Evolutionary conservation across 2,888 invertebrate species (phyloP).

Genomic region (Galerucella nymphaeae): DNA sequence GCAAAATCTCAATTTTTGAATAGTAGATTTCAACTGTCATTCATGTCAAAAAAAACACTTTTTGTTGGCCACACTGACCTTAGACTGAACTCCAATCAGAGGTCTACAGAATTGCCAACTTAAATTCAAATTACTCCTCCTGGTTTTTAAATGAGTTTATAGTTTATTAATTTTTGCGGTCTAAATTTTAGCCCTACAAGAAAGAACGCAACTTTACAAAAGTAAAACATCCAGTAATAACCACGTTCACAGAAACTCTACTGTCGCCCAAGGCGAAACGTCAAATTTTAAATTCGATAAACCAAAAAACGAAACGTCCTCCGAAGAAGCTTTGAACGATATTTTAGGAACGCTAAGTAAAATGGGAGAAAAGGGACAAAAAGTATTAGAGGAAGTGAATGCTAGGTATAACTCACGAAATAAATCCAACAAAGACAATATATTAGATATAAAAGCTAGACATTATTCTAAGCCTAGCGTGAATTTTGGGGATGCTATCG

Average conservation of each 20-base stretch:
- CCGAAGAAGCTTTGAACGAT: slow-evolving; percentile 71
- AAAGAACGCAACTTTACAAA: slow-evolving; percentile 26
- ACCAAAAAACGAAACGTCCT: slow-evolving; percentile 60
- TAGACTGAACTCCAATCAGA: too few species aligned
- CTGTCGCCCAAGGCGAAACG: slow-evolving; percentile 65
- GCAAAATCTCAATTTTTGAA: too few species aligned
- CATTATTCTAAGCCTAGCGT: slow-evolving; percentile 58
- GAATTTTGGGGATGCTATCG: slow-evolving; percentile 56
- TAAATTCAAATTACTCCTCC: too few species aligned
- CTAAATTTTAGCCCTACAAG: slow-evolving; percentile 21
- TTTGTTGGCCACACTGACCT: too few species aligned
- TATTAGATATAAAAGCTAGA: slow-evolving; percentile 53
- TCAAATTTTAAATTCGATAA: slow-evolving; percentile 56
- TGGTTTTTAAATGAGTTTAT: too few species aligned
- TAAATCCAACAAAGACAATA: slow-evolving; percentile 26
- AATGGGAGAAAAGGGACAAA: slow-evolving; percentile 70
- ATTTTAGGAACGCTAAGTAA: slow-evolving; percentile 69
- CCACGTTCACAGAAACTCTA: slow-evolving; percentile 67
- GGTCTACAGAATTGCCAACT: too few species aligned
- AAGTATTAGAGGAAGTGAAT: slow-evolving; percentile 69
- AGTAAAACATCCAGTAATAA: slow-evolving; percentile 25
- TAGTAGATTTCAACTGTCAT: too few species aligned
- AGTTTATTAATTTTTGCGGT: not conserved
- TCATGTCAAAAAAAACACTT: too few species aligned
- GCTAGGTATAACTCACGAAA: slow-evolving; percentile 56